phyloP scores from a whole-genome alignment of 1,140 invertebrate species.

The Brachionus calyciflorus region DNA sequence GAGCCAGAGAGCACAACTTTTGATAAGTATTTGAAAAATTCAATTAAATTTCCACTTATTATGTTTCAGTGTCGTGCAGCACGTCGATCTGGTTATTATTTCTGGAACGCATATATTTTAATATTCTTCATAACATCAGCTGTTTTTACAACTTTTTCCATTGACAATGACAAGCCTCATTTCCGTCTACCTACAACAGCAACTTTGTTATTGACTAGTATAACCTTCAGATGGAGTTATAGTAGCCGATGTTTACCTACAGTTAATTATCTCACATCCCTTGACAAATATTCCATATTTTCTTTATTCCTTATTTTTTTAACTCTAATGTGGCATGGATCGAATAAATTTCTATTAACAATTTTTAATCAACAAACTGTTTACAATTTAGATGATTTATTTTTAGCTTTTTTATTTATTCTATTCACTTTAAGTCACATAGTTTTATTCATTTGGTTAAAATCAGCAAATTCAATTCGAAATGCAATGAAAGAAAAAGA shows the following conservation, averaged over 20 bases:
- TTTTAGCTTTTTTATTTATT: not conserved
- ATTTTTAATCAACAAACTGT: not conserved
- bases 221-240: slow-evolving; percentile 59
- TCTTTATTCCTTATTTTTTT: slow-evolving; percentile 3
- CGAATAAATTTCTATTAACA: not conserved
- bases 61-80: slow-evolving; percentile 49
- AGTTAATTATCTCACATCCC: slow-evolving; percentile 57
- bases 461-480: slow-evolving; percentile 2
- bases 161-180: slow-evolving; percentile 55
- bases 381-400: not conserved
- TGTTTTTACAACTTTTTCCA: slow-evolving; percentile 60
- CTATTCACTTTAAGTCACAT: not conserved
- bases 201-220: slow-evolving; percentile 54
- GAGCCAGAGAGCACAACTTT: no score
- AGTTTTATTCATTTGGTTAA: not conserved
- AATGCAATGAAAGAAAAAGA: not conserved
- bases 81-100: slow-evolving; percentile 50
- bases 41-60: slow-evolving; percentile 47
- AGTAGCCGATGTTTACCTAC: slow-evolving; percentile 58
- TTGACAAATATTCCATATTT: not conserved
- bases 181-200: slow-evolving; percentile 57
- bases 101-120: slow-evolving; percentile 51
- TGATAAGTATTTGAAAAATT: no score
- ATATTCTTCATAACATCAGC: slow-evolving; percentile 57
- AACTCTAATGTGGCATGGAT: slow-evolving; percentile 23